Percentiles rank a stretch among this genome's conserved stretches.
phyloP scores from a whole-genome alignment of 2,888 invertebrate species.

The Chloroclysta siterata region DNA sequence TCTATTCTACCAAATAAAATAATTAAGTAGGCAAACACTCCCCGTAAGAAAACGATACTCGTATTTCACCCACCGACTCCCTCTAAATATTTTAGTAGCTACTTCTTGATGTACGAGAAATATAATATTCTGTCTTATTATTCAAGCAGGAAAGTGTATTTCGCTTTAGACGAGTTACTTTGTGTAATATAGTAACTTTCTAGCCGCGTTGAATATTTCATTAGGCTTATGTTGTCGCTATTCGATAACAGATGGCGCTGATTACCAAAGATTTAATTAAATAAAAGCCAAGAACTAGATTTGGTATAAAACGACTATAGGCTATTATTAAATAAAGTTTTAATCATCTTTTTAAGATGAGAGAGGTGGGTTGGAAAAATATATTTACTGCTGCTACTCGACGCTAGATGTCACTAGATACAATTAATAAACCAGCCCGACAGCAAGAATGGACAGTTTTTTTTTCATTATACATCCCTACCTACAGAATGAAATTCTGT shows the following conservation, averaged over 20 bases:
- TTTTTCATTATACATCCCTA: too few species aligned
- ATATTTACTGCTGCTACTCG: conserved; percentile 27
- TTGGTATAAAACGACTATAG: too few species aligned
- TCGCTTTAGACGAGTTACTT: conserved; percentile 50
- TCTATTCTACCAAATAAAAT: conserved; percentile 40
- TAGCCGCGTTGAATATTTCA: conserved; percentile 69
- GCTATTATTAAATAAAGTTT: too few species aligned
- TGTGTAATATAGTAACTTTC: conserved; percentile 71
- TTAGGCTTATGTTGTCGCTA: conserved; percentile 47
- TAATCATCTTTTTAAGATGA: neutral
- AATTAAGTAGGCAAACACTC: conserved; percentile 51
- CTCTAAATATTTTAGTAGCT: conserved; percentile 70
- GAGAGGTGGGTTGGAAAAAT: neutral
- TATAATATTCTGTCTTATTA: conserved; percentile 50
- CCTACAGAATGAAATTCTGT: too few species aligned
- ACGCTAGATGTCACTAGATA: conserved; percentile 33
- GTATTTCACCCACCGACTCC: conserved; percentile 61
- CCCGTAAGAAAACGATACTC: conserved; percentile 55
- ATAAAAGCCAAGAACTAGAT: neutral
- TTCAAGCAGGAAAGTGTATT: conserved; percentile 43
- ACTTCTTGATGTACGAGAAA: conserved; percentile 53
- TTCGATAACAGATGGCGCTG: conserved; percentile 37
- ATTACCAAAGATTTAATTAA: neutral
- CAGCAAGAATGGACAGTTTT: neutral
- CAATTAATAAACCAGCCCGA: too few species aligned